A percentile compares a stretch with the other conserved stretches of the same genome.
Evolutionary conservation across 2,113 vertebrate species (phyloP).

Genomic region (Enhydra lutris): DNA sequence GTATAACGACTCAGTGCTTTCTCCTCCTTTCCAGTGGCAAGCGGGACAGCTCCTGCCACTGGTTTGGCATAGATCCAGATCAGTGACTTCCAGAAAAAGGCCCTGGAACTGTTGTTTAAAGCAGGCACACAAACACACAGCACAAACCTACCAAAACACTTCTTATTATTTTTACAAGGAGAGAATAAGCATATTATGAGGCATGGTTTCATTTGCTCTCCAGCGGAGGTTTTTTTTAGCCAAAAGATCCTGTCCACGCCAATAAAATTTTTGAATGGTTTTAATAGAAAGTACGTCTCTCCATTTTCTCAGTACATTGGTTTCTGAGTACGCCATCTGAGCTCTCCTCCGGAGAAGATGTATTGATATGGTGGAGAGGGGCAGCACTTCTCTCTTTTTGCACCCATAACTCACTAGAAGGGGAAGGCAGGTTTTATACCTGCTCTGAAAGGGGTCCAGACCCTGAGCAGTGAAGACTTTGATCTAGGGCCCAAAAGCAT

Average conservation of each 20-base stretch:
- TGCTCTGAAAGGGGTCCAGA: slow-evolving; percentile 43
- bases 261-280: slow-evolving; percentile 24
- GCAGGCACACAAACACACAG: background rate
- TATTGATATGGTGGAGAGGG: background rate
- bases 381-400: background rate
- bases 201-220: slow-evolving; percentile 55
- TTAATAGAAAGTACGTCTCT: slow-evolving; percentile 52
- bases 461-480: background rate
- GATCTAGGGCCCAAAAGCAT: slow-evolving; percentile 3
- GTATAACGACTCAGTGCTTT: background rate
- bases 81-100: background rate
- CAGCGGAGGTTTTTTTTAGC: slow-evolving; percentile 37
- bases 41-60: background rate
- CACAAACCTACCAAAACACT: background rate
- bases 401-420: background rate
- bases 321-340: slow-evolving; percentile 18
- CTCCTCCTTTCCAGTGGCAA: slow-evolving; percentile 4
- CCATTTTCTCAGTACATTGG: slow-evolving; percentile 8
- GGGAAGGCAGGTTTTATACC: background rate
- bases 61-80: background rate
- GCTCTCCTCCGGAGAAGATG: background rate
- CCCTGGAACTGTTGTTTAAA: background rate
- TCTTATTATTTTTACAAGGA: slow-evolving; percentile 50
- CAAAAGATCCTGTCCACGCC: slow-evolving; percentile 34
- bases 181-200: background rate